phyloP scores from a whole-genome alignment of 2,113 vertebrate genomes.

The Phalacrocorax carbo region DNA sequence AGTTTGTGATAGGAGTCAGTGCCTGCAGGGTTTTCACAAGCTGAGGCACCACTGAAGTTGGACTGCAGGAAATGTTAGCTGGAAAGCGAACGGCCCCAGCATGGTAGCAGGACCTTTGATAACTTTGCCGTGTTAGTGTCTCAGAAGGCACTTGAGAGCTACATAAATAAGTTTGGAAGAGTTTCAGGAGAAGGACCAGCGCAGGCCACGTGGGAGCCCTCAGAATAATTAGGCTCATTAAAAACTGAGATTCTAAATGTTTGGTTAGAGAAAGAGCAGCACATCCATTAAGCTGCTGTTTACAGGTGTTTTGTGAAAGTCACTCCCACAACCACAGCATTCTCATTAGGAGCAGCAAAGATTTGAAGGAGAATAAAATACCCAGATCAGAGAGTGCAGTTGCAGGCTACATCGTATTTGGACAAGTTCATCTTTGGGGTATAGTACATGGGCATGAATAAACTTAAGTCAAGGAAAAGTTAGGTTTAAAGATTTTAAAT shows the following conservation, averaged over 20 bases:
- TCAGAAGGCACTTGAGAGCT: not conserved
- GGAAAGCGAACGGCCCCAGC: not conserved
- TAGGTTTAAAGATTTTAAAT: not conserved
- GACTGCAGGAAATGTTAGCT: too few relatives aligned
- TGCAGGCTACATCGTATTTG: not conserved
- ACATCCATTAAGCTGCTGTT: not conserved
- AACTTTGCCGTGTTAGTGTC: not conserved
- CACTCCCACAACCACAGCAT: not conserved
- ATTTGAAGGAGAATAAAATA: not conserved
- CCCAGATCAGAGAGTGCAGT: not conserved
- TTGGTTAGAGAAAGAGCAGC: not conserved
- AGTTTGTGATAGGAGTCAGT: rapidly evolving
- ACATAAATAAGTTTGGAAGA: not conserved
- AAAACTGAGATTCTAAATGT: not conserved
- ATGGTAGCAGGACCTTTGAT: not conserved
- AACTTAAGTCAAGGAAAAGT: not conserved
- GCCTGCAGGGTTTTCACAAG: not conserved
- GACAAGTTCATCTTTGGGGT: not conserved
- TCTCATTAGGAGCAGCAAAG: not conserved
- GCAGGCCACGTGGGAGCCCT: not conserved
- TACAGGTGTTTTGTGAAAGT: not conserved
- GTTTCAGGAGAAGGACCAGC: not conserved
- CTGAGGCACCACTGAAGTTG: not conserved
- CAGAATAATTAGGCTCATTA: not conserved
- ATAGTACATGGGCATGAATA: not conserved